Evolutionary conservation across 2,113 vertebrate species (phyloP), one percentile per base, ranked within the genome.

Genomic region (Turnix velox): DNA sequence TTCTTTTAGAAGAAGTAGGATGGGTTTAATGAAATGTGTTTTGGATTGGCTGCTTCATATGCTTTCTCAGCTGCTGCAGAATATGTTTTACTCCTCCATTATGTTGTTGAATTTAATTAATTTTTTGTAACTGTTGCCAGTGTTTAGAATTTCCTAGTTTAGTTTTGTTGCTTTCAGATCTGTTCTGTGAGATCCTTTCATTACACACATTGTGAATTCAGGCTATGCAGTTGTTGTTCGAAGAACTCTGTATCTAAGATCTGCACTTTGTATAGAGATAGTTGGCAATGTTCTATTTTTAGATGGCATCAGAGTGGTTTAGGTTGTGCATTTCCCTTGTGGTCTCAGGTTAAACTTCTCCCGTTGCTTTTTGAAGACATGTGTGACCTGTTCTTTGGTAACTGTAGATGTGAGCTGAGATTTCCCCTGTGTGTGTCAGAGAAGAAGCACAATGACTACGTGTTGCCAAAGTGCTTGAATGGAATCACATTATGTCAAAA

Each of bases 91-190:
- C 54, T 14, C 46, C 16, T 67, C 48, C 40, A 25, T 90, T 72
- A 69, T 10, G 10, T 18, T 73, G 82, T 37, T 81, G 43, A 54
- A 43, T 33, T n/a, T 8, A 52, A 52, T 74, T 92, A 48, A 40
- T 25, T 71, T 84, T 75, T 96, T 84, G 7, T 87, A 90, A 71
- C 40, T 71, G 28, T 67, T 92, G 82, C 72, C 85, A 91, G 57
- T 49, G 61, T 39, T 88, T 76, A 87, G 43, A 65, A 69, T 97
- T 95, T 96, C 83, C 87, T 96, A 33, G 14, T 88, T 80, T 93
- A 80, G 92, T 75, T 93, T 69, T 91, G 63, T 66, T 93, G 81
- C 67, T 73, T 79, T 94, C 62, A 15, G 31, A 31, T 71, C 28
- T 51, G 43, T 45, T 88, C 81, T 81, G 30, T 16, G 49, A 80